Conservation (phyloP, 2,113 vertebrate genomes). For the Oncorhynchus gorbuscha region DNA sequence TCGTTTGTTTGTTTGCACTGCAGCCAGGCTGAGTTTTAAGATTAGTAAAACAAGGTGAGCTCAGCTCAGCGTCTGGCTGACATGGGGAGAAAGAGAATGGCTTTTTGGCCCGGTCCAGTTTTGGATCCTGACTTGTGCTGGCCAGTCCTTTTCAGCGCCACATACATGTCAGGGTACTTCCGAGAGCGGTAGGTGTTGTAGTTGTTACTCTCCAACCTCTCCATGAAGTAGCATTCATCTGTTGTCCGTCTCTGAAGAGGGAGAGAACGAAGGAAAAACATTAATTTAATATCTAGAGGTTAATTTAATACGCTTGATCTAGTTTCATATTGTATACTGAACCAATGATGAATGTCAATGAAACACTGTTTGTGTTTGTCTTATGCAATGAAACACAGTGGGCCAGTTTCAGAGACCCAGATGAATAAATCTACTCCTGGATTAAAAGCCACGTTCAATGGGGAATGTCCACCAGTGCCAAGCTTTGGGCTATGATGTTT, state of each 20-base stretch:
- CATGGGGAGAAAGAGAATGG: slow-evolving; percentile 98
- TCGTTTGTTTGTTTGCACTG: not conserved
- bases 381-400: too few relatives aligned
- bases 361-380: too few relatives aligned
- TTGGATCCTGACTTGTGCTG: slow-evolving; percentile 92
- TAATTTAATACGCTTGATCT: not conserved
- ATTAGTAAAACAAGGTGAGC: not conserved
- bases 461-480: too few relatives aligned
- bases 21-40: too few relatives aligned
- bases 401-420: too few relatives aligned
- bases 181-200: slow-evolving; percentile 97
- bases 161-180: slow-evolving; percentile 93
- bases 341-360: too few relatives aligned
- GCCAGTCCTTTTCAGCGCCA: slow-evolving; percentile 94
- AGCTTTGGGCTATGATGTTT: too few relatives aligned
- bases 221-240: slow-evolving; percentile 95
- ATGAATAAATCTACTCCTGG: too few relatives aligned
- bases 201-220: slow-evolving; percentile 94
- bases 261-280: slow-evolving; percentile 26
- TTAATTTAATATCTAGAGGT: too few relatives aligned
- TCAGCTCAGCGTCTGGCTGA: slow-evolving; percentile 87
- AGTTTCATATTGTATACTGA: not conserved
- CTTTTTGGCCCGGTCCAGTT: slow-evolving; percentile 95
- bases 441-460: too few relatives aligned
- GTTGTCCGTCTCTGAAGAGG: slow-evolving; percentile 86